Conservation (phyloP, 2,113 vertebrate species). For the Neolamprologus hecqui region DNA sequence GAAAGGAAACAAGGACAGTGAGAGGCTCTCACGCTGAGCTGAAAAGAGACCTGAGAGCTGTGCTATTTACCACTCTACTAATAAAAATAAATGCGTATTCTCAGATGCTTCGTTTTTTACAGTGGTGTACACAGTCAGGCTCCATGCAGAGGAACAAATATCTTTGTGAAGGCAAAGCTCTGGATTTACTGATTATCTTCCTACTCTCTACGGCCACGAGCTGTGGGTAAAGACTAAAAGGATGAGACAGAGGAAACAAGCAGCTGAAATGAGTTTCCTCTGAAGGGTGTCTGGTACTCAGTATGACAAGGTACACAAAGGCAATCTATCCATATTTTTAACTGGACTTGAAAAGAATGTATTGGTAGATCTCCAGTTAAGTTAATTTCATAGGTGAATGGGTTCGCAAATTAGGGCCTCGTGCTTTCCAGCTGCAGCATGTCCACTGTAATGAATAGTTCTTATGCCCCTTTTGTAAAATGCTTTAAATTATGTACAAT, state of each 20-base stretch:
- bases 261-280: not conserved
- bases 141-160: not conserved
- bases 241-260: not conserved
- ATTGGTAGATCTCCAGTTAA: not conserved
- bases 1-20: not conserved
- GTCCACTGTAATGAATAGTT: not conserved
- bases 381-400: not conserved
- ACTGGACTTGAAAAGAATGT: not conserved
- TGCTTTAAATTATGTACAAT: not conserved
- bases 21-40: not conserved
- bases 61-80: not conserved
- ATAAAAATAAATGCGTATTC: not conserved
- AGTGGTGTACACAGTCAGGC: not conserved
- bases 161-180: not conserved
- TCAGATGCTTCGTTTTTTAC: not conserved
- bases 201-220: not conserved
- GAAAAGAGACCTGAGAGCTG: not conserved
- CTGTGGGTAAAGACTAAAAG: not conserved
- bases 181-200: not conserved
- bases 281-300: not conserved
- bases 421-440: rapidly evolving
- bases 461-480: not conserved
- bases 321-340: not conserved
- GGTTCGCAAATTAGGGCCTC: not conserved
- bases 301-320: not conserved